Base-by-base conservation (phyloP, 2,113 vertebrate genomes). In the Barbus barbus region DNA sequence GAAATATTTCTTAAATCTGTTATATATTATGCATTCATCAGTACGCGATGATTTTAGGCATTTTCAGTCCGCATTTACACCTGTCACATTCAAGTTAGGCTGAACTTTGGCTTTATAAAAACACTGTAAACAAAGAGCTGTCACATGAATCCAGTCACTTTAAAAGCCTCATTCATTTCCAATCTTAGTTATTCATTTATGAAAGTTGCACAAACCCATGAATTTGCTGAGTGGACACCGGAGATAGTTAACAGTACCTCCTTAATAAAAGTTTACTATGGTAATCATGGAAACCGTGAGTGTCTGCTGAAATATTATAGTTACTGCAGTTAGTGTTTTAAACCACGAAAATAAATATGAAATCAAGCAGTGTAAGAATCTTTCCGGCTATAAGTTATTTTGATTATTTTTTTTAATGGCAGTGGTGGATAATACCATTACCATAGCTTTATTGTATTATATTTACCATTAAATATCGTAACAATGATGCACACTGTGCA, bases 101-200 rank as follows among this genome's bases (percentile, higher is more conserved):
- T 79, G 78, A 79, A 79, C 58, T 79, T 79, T 79, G 60, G 36
- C 31, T 78, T n/a, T n/a, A 24, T 58, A 38, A 58, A 56, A 78
- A 78, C 75, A n/a, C 0, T 26, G 77, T 79, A 44, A 79, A 79
- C 77, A 44, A n/a, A 18, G n/a, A 46, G 38, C 3, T 44, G 77
- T 79, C 78, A 79, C 77, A 65, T 65, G 78, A 61, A 28, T 18
- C 51, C 31, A 7, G 51, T n/a, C 14, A 12, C 14, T 18, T 36
- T 18, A 60, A 26, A 48, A 61, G 1, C 12, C 6, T 4, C 33
- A 28, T 14, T 26, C 24, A 48, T 48, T 74, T 4, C 31, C 56
- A 60, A 60, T 24, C 6, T 38, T n/a, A 16, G 75, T 78, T 38
- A 60, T 38, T 60, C 53, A 78, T 78, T 78, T 16, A 78, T 36